These are phyloP conservation scores for Elachura formosa DNA, from an alignment of 2,113 vertebrate genomes.

Conservation along the genomic window DNA sequence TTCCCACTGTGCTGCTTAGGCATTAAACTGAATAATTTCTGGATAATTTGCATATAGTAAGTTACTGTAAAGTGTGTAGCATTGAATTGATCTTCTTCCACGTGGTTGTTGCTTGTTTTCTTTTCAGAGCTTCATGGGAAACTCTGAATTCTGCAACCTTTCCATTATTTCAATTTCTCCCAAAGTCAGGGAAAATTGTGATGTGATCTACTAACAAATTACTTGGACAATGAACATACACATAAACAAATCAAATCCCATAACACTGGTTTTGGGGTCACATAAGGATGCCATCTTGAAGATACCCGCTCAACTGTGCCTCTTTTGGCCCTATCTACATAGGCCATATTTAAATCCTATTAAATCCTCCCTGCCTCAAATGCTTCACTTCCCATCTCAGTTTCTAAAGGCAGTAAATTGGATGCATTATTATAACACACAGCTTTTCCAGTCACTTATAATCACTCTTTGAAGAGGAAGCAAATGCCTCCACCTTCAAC, in stretches of 20 bases:
- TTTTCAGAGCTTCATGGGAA: neutral
- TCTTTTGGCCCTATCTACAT: neutral
- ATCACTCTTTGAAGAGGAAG: neutral
- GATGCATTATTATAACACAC: neutral
- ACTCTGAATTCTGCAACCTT: neutral
- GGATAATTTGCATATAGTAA: neutral
- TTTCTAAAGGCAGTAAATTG: neutral
- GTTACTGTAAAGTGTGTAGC: neutral
- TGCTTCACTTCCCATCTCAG: neutral
- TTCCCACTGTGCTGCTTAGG: neutral
- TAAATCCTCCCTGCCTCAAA: neutral
- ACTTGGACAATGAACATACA: neutral
- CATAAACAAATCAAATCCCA: neutral
- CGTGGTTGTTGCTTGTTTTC: neutral
- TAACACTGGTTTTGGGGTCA: neutral
- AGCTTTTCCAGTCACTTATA: neutral
- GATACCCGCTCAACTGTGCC: neutral
- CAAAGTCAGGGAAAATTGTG: neutral
- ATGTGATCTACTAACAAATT: neutral
- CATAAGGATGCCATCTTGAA: neutral
- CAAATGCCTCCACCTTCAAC: rapidly evolving
- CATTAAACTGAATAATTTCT: neutral
- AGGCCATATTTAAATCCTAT: neutral
- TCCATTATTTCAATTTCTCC: neutral
- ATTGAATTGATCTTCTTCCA: neutral